Percentiles rank a stretch among this genome's conserved stretches.
Evolutionary conservation across 2,888 invertebrate species (phyloP).

Genomic region (Arenicola marina): DNA sequence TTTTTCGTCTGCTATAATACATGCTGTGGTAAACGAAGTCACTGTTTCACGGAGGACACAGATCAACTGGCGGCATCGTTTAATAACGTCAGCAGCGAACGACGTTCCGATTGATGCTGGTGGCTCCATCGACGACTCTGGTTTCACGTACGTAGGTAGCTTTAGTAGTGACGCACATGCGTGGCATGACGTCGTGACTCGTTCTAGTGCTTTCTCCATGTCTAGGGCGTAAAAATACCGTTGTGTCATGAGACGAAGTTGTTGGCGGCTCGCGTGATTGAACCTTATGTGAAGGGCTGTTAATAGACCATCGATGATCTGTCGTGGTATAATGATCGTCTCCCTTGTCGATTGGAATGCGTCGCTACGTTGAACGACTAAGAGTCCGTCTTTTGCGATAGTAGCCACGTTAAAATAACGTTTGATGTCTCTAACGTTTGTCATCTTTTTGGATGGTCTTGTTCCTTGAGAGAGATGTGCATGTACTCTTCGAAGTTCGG

Average conservation of each 20-base stretch:
- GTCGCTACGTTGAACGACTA: constrained; percentile 14
- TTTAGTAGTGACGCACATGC: constrained; percentile 32
- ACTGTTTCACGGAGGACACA: constrained; percentile 24
- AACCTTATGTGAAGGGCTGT: constrained; percentile 34
- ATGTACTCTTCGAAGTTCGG: constrained; percentile 33
- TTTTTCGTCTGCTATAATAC: constrained; percentile 21
- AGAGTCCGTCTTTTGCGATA: constrained; percentile 26
- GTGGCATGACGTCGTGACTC: constrained; percentile 27
- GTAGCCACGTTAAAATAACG: constrained; percentile 19
- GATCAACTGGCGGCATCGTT: constrained; percentile 31
- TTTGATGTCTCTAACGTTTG: constrained; percentile 31
- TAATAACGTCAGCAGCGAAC: constrained; percentile 39
- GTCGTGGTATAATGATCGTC: constrained; percentile 32
- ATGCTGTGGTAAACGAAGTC: constrained; percentile 25
- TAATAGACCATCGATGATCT: constrained; percentile 30
- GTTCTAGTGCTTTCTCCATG: constrained; percentile 21
- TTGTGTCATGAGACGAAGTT: constrained; percentile 29
- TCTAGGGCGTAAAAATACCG: constrained; percentile 34
- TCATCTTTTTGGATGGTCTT: constrained; percentile 34
- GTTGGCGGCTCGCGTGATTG: constrained; percentile 34
- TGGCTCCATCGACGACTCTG: constrained; percentile 31
- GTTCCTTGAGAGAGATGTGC: constrained; percentile 37
- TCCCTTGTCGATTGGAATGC: constrained; percentile 22
- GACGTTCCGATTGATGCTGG: constrained; percentile 28
- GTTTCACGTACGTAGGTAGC: constrained; percentile 18